Evolutionary conservation across 2,113 vertebrate species (phyloP).

Genomic region (Oenanthe melanoleuca): DNA sequence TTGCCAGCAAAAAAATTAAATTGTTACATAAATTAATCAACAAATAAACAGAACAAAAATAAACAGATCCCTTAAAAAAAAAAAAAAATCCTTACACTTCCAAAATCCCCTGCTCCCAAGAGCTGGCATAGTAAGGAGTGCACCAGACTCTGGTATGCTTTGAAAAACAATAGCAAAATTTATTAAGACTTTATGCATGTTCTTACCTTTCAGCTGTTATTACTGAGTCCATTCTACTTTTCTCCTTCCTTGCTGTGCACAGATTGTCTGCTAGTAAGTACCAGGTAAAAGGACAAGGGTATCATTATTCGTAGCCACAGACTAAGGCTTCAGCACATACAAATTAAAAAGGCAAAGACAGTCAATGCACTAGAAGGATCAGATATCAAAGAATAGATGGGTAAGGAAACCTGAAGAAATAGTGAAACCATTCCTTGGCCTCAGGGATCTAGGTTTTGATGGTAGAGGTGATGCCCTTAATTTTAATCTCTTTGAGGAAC

Average conservation of each 20-base stretch:
- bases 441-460: neutral
- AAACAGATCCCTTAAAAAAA: neutral
- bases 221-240: neutral
- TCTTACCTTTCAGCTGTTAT: neutral
- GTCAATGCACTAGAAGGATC: neutral
- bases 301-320: neutral
- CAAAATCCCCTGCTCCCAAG: neutral
- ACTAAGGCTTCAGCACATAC: neutral
- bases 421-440: neutral
- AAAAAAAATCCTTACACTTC: neutral
- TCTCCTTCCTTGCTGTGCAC: neutral
- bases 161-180: slow-evolving; percentile 10
- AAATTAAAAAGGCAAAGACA: neutral
- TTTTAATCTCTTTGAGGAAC: slow-evolving; percentile 37
- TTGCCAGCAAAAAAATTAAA: neutral
- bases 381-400: neutral
- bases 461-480: slow-evolving; percentile 54
- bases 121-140: neutral
- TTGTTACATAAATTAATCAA: slow-evolving; percentile 24
- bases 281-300: neutral
- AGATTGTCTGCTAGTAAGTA: neutral
- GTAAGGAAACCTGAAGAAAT: neutral
- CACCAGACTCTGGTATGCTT: neutral
- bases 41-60: neutral
- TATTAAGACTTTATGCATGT: neutral